Evolutionary conservation across 2,888 invertebrate genomes (phyloP).

Genomic region (Polydrusus tereticollis): DNA sequence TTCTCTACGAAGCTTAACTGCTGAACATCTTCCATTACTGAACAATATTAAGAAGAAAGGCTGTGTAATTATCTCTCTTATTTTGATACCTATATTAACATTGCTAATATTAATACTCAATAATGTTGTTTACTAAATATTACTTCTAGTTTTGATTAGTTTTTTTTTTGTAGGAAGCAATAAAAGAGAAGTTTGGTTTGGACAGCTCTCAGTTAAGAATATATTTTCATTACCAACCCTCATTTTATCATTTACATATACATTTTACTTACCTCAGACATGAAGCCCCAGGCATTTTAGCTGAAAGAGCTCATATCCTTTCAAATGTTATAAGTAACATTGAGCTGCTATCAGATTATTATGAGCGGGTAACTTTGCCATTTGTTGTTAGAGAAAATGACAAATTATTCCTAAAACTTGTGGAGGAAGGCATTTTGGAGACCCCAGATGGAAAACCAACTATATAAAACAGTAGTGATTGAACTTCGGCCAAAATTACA

Average conservation of each 20-base stretch:
- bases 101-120: too few relatives aligned
- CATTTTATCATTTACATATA: constrained; percentile 96
- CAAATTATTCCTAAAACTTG: constrained; percentile 76
- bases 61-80: constrained; percentile 69
- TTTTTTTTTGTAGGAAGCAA: constrained; percentile 74
- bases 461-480: constrained; percentile 69
- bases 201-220: constrained; percentile 79
- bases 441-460: constrained; percentile 55
- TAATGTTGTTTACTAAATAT: background rate
- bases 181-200: constrained; percentile 83
- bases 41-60: constrained; percentile 85
- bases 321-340: constrained; percentile 92
- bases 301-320: constrained; percentile 89
- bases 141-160: constrained; percentile 16
- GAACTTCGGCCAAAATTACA: constrained; percentile 73
- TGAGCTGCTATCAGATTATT: constrained; percentile 85
- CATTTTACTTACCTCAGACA: constrained; percentile 88
- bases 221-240: constrained; percentile 96
- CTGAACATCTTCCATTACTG: constrained; percentile 83
- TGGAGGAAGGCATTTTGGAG: constrained; percentile 71
- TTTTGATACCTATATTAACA: constrained; percentile 11
- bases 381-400: constrained; percentile 85
- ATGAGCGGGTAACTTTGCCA: constrained; percentile 83
- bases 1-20: constrained; percentile 87
- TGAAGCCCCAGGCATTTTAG: constrained; percentile 86